phyloP scores from a whole-genome alignment of 2,888 invertebrate species.

The Drosophila mettleri region DNA sequence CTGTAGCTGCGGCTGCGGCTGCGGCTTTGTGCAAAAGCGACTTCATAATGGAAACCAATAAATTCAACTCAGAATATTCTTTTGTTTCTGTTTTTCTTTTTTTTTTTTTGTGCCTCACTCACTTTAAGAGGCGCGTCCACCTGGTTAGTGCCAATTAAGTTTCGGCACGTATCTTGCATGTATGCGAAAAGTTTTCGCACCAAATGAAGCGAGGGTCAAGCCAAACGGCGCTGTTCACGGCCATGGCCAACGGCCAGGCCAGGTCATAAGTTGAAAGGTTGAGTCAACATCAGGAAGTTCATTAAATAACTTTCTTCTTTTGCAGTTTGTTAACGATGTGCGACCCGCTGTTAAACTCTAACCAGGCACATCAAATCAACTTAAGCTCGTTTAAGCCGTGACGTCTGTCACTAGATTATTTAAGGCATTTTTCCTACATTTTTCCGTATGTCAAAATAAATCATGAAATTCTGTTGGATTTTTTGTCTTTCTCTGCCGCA shows the following conservation, averaged over 20 bases:
- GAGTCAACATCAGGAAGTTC: constrained; percentile 69
- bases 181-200: constrained; percentile 64
- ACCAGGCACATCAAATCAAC: constrained; percentile 10
- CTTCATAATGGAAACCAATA: constrained; percentile 60
- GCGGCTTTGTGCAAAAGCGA: constrained; percentile 28
- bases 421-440: not conserved
- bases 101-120: not conserved
- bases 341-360: constrained; percentile 37
- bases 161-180: constrained; percentile 67
- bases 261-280: constrained; percentile 56
- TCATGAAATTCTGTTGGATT: not conserved
- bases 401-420: not conserved
- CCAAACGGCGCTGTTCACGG: constrained; percentile 25
- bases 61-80: constrained; percentile 41
- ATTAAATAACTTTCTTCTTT: constrained; percentile 59
- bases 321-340: constrained; percentile 46
- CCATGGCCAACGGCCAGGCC: constrained; percentile 36
- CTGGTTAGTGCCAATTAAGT: constrained; percentile 64
- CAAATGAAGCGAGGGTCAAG: constrained; percentile 67
- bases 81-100: not conserved
- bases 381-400: constrained; percentile 24
- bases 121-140: constrained; percentile 38
- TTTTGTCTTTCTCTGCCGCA: not conserved
- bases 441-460: not conserved
- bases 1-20: constrained; percentile 30